Percentiles rank a stretch among this genome's conserved stretches.
These are phyloP conservation scores for Apodemia mormo DNA, from an alignment of 2,888 invertebrate genomes.

Conservation along the genomic window DNA sequence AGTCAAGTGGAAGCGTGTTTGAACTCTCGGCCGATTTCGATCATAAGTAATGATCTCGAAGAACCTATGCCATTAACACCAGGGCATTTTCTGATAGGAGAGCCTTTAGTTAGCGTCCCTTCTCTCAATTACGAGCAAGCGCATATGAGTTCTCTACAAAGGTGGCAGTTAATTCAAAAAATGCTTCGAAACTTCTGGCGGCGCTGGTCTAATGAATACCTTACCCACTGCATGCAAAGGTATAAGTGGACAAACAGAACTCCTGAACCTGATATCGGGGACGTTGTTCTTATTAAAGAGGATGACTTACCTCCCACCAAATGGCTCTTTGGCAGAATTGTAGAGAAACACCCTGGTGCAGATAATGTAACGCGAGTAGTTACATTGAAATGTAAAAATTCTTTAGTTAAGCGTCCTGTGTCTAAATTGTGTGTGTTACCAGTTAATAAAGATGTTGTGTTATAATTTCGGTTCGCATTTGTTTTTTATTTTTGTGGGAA, in stretches of 20 bases:
- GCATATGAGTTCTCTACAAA: not conserved
- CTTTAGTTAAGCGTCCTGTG: not conserved
- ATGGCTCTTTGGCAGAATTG: conserved; percentile 35
- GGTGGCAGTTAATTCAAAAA: not conserved
- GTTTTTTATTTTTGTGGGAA: not conserved
- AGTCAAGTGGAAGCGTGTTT: conserved; percentile 4
- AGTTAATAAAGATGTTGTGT: not conserved
- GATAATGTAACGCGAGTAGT: conserved; percentile 38
- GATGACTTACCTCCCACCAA: conserved; percentile 34
- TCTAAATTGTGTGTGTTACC: not conserved
- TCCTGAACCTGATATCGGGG: conserved; percentile 35
- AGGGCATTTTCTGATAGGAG: not conserved
- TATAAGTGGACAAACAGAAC: conserved; percentile 32
- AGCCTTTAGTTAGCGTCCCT: not conserved
- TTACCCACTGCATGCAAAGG: conserved; percentile 15
- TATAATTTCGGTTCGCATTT: not conserved
- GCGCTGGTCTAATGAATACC: not conserved
- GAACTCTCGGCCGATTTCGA: not conserved
- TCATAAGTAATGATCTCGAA: not conserved
- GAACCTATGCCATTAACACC: conserved; percentile 1
- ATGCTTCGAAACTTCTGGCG: not conserved
- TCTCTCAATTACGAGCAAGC: not conserved
- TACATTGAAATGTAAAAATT: conserved; percentile 14
- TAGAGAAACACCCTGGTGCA: conserved; percentile 34
- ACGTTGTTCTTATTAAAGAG: conserved; percentile 37